A percentile compares a stretch with the other conserved stretches of the same genome.
These are phyloP conservation scores for Drosophila borborema DNA, from an alignment of 2,888 invertebrate species.

Conservation along the genomic window DNA sequence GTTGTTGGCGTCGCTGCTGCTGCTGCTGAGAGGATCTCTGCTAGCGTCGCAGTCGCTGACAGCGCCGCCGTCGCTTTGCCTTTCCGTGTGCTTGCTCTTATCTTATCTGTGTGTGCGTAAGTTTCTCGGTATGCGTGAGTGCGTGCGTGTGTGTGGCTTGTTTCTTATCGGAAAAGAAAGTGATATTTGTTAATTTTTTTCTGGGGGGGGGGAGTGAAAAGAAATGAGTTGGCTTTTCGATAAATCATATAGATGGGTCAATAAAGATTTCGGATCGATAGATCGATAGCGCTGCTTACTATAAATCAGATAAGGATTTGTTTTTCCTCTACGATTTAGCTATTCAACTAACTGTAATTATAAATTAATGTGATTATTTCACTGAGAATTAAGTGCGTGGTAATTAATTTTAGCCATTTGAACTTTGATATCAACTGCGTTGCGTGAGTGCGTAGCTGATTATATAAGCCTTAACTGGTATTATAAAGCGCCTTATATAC, in stretches of 20 bases:
- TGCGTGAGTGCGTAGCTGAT: constrained; percentile 43
- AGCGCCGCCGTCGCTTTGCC: constrained; percentile 32
- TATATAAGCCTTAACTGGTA: constrained; percentile 43
- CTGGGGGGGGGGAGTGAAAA: not conserved
- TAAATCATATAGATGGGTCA: constrained; percentile 15
- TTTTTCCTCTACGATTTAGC: not conserved
- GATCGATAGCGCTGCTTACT: not conserved
- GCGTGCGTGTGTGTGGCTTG: constrained; percentile 17
- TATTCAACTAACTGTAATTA: not conserved
- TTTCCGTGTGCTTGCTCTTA: constrained; percentile 28
- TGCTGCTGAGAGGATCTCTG: constrained; percentile 44
- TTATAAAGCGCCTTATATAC: constrained; percentile 9
- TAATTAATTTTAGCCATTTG: not conserved
- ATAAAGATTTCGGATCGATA: constrained; percentile 12
- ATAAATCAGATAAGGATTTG: constrained; percentile 6
- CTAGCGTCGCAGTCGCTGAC: constrained; percentile 36
- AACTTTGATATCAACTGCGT: constrained; percentile 33
- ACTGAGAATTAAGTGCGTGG: not conserved
- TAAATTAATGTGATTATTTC: constrained; percentile 15
- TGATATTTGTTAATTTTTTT: constrained; percentile 49
- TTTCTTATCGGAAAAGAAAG: constrained; percentile 64
- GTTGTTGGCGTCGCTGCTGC: constrained; percentile 21
- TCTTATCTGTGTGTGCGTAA: constrained; percentile 25
- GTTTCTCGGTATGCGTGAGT: constrained; percentile 11
- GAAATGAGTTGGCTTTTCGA: constrained; percentile 19